Conservation (phyloP, 2,888 invertebrate genomes). For the Anodontia alba region DNA sequence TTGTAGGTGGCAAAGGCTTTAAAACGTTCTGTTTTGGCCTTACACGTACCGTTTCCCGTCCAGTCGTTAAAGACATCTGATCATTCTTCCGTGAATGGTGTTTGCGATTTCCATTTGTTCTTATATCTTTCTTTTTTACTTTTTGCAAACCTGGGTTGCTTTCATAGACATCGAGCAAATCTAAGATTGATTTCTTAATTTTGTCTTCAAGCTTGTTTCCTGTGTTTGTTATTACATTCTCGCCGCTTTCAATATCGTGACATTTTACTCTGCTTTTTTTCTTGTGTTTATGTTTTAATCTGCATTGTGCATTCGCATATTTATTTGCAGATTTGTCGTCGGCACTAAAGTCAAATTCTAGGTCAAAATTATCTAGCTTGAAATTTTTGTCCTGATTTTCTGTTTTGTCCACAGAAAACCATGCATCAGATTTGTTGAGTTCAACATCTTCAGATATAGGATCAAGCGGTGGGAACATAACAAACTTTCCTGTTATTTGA, state of each 20-base stretch:
- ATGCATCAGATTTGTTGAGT: too few species aligned
- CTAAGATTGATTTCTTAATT: neutral
- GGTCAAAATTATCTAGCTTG: neutral
- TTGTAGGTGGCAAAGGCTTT: neutral
- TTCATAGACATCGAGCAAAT: neutral
- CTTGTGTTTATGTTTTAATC: too few species aligned
- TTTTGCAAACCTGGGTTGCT: neutral
- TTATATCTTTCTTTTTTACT: neutral
- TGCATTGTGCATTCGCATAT: neutral
- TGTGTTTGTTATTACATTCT: too few species aligned
- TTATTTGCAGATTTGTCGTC: neutral
- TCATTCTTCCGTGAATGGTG: neutral
- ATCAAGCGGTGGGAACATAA: too few species aligned
- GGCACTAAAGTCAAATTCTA: neutral
- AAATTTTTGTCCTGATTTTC: neutral
- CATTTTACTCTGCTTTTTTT: too few species aligned
- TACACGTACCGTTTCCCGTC: neutral
- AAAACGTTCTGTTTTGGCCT: neutral
- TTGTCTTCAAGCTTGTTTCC: neutral
- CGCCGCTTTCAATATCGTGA: too few species aligned
- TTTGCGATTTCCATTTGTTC: neutral
- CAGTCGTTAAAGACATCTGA: neutral
- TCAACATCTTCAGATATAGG: too few species aligned
- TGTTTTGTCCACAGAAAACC: neutral
- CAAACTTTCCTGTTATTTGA: neutral